Evolutionary conservation across 1,140 invertebrate genomes (phyloP).

Genomic region (Bombus sibiricus): DNA sequence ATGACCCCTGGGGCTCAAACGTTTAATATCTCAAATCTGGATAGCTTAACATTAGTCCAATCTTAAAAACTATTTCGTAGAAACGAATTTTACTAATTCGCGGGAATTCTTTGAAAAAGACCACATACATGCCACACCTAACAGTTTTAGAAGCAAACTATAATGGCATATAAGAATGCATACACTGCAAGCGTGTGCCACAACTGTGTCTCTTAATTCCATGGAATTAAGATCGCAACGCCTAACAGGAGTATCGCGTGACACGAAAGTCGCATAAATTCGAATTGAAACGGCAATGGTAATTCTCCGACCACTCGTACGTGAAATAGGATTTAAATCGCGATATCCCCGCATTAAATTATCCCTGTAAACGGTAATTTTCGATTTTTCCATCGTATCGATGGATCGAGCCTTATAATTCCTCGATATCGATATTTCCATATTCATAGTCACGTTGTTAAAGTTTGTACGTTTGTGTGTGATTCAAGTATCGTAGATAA

Average conservation of each 20-base stretch:
- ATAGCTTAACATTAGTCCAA: neutral
- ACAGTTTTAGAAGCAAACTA: neutral
- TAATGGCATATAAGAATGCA: neutral
- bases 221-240: slow-evolving; percentile 10
- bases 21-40: neutral
- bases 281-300: slow-evolving; percentile 21
- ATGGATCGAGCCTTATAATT: neutral
- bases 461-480: neutral
- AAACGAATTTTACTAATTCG: neutral
- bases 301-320: neutral
- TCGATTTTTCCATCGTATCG: neutral
- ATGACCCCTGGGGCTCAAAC: too few species aligned
- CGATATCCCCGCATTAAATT: slow-evolving; percentile 8
- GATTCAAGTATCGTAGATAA: neutral
- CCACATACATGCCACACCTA: neutral
- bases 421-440: neutral
- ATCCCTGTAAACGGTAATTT: slow-evolving; percentile 12
- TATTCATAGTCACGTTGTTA: neutral
- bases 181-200: neutral
- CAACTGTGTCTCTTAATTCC: neutral
- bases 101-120: neutral
- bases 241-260: slow-evolving; percentile 6
- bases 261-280: slow-evolving; percentile 7
- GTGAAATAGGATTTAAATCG: slow-evolving; percentile 32
- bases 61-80: neutral